A percentile compares a stretch with the other conserved stretches of the same genome.
phyloP scores from a whole-genome alignment of 2,113 vertebrate species.

The Zosterops japonicus region DNA sequence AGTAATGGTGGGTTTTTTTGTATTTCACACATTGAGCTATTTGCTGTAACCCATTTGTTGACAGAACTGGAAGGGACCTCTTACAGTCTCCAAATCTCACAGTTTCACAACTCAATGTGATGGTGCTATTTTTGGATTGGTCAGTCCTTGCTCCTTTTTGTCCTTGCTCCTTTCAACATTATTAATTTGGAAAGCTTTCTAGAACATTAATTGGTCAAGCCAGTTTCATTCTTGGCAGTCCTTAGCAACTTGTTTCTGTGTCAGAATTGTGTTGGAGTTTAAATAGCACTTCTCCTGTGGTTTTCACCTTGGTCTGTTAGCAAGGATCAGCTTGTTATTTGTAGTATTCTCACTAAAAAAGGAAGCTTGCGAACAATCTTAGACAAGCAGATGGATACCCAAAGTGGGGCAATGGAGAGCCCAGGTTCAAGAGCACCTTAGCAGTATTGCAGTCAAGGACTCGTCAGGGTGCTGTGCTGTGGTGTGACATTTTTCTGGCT shows the following conservation, averaged over 20 bases:
- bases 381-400: neutral
- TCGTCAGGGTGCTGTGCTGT: accelerated
- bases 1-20: neutral
- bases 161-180: neutral
- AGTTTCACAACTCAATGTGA: neutral
- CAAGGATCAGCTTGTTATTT: neutral
- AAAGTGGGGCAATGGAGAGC: neutral
- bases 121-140: neutral
- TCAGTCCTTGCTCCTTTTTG: neutral
- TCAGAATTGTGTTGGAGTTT: neutral
- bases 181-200: neutral
- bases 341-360: neutral
- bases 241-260: neutral
- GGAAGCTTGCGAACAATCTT: neutral
- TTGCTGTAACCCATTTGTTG: neutral
- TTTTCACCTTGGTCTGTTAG: neutral
- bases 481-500: neutral
- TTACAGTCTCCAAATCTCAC: neutral
- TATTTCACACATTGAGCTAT: neutral
- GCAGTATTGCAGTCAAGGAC: neutral
- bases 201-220: neutral
- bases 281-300: neutral
- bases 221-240: neutral
- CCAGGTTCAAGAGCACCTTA: neutral
- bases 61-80: neutral